These are phyloP conservation scores for Pediacus dermestoides DNA, from an alignment of 2,888 invertebrate species.

Conservation along the genomic window DNA sequence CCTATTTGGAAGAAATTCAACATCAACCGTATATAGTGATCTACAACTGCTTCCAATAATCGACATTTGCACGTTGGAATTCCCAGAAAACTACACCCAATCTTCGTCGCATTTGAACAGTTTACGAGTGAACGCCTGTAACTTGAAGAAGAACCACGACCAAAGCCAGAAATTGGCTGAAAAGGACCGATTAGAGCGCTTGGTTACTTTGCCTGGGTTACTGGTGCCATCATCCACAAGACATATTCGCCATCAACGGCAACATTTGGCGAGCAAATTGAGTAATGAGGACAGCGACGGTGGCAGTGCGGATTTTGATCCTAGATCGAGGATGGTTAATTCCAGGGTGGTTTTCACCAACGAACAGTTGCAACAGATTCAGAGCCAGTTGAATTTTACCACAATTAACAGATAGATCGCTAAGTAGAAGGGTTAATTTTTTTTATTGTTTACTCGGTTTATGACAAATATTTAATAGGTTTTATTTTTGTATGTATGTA, in stretches of 20 bases:
- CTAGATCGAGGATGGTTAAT: constrained; percentile 34
- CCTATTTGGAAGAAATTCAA: constrained; percentile 42
- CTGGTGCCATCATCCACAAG: constrained; percentile 22
- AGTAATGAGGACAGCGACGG: constrained; percentile 12
- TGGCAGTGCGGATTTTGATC: constrained; percentile 27
- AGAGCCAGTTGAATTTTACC: constrained; percentile 26
- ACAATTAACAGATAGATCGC: constrained; percentile 33
- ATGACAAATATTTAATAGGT: not conserved
- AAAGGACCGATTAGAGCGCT: constrained; percentile 34
- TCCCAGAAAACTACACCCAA: constrained; percentile 38
- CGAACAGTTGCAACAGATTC: constrained; percentile 35
- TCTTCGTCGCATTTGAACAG: constrained; percentile 22
- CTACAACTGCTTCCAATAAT: constrained; percentile 46
- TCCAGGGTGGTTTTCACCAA: constrained; percentile 35
- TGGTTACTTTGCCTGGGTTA: constrained; percentile 31
- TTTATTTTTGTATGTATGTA: constrained; percentile 11
- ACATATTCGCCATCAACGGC: constrained; percentile 43
- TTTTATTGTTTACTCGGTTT: constrained; percentile 2
- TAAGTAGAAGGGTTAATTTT: no score
- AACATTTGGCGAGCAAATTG: constrained; percentile 27
- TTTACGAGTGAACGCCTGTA: constrained; percentile 38
- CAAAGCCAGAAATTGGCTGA: constrained; percentile 31
- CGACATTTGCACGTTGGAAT: constrained; percentile 48
- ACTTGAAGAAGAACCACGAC: constrained; percentile 36
- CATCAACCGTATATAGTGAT: constrained; percentile 40